Conservation (phyloP, 2,888 invertebrate genomes). For the Stenotaenia linearis region DNA sequence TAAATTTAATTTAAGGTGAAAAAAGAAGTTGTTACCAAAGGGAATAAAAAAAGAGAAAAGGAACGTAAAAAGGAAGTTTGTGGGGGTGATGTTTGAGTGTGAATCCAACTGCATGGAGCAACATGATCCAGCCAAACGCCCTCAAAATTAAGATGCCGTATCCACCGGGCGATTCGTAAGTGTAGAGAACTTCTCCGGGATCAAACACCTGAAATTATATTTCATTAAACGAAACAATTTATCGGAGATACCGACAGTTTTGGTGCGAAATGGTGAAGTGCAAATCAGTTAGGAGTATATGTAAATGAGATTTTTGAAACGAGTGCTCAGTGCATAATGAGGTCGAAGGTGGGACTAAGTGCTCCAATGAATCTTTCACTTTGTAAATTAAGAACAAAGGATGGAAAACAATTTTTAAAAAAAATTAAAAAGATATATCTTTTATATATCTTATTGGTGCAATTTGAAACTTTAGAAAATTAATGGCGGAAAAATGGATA, state of each 20-base stretch:
- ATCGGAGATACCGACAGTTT: neutral
- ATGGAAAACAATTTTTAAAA: neutral
- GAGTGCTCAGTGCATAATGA: neutral
- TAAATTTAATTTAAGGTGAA: no score
- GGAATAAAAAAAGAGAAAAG: constrained; percentile 73
- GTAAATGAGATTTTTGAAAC: neutral
- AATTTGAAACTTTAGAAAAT: no score
- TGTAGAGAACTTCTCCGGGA: constrained; percentile 80
- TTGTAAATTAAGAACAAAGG: neutral
- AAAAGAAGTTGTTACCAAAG: no score
- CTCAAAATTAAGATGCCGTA: constrained; percentile 71
- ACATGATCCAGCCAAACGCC: constrained; percentile 75
- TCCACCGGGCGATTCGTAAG: constrained; percentile 87
- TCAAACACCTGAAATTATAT: constrained; percentile 65
- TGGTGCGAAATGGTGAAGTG: neutral
- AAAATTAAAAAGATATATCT: neutral
- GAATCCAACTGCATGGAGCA: constrained; percentile 61
- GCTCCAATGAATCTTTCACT: neutral
- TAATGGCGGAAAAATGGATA: no score
- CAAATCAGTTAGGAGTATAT: neutral
- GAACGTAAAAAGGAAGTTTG: constrained; percentile 75
- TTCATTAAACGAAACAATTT: constrained; percentile 27
- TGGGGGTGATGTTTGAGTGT: constrained; percentile 73
- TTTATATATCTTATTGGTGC: no score
- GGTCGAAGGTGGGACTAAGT: neutral